Conservation (phyloP, 1,140 invertebrate species). For the Arion vulgaris region DNA sequence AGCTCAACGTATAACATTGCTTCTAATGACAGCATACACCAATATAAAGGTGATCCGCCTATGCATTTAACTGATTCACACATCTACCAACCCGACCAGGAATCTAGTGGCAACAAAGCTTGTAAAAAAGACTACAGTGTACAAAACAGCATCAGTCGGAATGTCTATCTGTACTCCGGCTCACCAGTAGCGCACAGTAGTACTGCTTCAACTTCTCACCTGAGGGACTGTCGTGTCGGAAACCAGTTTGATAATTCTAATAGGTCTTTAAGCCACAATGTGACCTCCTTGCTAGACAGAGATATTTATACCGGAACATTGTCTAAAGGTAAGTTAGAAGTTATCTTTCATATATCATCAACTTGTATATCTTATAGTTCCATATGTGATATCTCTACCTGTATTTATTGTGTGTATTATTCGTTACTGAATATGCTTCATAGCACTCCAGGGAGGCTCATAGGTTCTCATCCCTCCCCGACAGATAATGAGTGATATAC, state of each 20-base stretch:
- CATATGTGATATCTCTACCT: too few species aligned
- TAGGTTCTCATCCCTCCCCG: too few species aligned
- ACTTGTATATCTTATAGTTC: too few species aligned
- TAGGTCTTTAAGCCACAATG: slow-evolving; percentile 55
- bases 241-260: slow-evolving; percentile 31
- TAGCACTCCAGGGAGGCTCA: too few species aligned
- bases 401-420: too few species aligned
- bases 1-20: neutral
- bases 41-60: neutral
- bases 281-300: slow-evolving; percentile 43
- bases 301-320: neutral
- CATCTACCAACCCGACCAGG: neutral
- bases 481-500: too few species aligned
- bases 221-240: neutral
- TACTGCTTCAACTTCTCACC: neutral
- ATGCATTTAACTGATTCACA: neutral
- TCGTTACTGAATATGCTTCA: too few species aligned
- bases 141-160: neutral
- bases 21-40: neutral
- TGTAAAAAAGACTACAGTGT: neutral
- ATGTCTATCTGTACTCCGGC: neutral
- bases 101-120: neutral
- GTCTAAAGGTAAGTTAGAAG: slow-evolving; percentile 18
- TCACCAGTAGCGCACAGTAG: neutral
- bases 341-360: neutral